Evolutionary conservation across 2,888 invertebrate genomes (phyloP).

Genomic region (Patella ulyssiponensis): DNA sequence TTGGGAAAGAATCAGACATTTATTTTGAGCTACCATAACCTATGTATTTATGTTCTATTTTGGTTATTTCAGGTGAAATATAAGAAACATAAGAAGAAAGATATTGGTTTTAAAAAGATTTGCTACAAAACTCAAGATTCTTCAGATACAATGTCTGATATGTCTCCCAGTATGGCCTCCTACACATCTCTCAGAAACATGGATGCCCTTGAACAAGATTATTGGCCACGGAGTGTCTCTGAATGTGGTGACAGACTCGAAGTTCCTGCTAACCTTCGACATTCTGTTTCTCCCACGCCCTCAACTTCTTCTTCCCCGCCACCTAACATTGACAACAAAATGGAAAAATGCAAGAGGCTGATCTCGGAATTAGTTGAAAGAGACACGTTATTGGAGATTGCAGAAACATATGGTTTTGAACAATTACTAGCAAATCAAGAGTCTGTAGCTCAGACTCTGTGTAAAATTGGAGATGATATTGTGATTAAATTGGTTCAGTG

Average conservation of each 20-base stretch:
- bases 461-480: constrained; percentile 97
- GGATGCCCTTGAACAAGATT: not conserved
- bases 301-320: not conserved
- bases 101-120: constrained; percentile 45
- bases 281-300: not conserved
- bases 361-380: constrained; percentile 51
- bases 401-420: constrained; percentile 48
- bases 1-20: too few relatives aligned
- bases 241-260: not conserved
- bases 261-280: not conserved
- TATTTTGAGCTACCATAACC: too few relatives aligned
- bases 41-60: constrained; percentile 22
- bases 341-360: constrained; percentile 20
- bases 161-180: not conserved
- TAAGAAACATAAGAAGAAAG: constrained; percentile 92
- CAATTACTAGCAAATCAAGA: constrained; percentile 44
- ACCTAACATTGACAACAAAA: not conserved
- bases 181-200: not conserved
- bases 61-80: constrained; percentile 83
- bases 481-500: constrained; percentile 98
- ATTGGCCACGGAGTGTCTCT: not conserved
- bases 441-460: constrained; percentile 82
- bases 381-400: constrained; percentile 51
- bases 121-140: not conserved
- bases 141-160: not conserved